These are phyloP conservation scores for Molossus alvarezi DNA, from an alignment of 2,797 vertebrate genomes.

Conservation along the genomic window DNA sequence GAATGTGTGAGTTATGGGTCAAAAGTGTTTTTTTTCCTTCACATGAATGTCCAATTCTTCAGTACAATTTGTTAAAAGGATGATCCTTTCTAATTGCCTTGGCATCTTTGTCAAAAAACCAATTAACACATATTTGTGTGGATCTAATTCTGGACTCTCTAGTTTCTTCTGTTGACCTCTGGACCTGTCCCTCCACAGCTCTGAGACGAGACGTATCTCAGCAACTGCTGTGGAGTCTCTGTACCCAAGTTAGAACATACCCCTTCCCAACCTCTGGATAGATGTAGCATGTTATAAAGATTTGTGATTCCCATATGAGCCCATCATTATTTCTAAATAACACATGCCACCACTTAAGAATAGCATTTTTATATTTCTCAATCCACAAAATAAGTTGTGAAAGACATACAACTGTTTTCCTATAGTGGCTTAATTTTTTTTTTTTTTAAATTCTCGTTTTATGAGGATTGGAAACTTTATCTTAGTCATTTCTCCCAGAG, in stretches of 20 bases:
- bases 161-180: not conserved
- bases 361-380: slow-evolving; percentile 1
- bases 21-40: not conserved
- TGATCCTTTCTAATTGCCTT: not conserved
- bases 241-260: not conserved
- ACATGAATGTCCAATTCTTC: not conserved
- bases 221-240: not conserved
- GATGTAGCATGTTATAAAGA: not conserved
- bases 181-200: not conserved
- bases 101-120: not conserved
- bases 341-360: not conserved
- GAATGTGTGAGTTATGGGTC: not conserved
- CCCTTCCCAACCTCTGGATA: not conserved
- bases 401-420: not conserved
- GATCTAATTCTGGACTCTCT: not conserved
- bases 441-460: not conserved
- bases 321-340: not conserved
- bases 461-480: not conserved
- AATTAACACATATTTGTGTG: too few relatives aligned
- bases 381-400: not conserved
- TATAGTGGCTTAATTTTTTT: not conserved
- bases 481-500: not conserved
- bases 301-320: not conserved
- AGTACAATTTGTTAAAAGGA: not conserved
- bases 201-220: not conserved